Evolutionary conservation across 1,140 invertebrate species (phyloP), one percentile per base, ranked within the genome.

Genomic region (Psilanteris sp.): DNA sequence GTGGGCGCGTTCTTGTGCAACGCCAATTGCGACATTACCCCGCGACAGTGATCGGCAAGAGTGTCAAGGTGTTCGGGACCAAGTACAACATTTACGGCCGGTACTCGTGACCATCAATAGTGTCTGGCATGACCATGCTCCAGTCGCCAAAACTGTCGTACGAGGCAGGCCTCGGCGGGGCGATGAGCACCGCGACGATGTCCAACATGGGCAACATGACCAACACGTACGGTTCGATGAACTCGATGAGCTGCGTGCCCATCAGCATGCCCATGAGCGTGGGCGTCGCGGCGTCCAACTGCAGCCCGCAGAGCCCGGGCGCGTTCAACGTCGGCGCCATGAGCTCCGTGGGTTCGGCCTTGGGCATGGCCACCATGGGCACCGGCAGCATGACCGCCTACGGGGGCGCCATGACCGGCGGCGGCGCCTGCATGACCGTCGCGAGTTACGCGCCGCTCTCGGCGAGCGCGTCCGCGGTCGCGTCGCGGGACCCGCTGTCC

Each of bases 211-310:
- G 91, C 57, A 90, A 90, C 39, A 90, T 94, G 89, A 91, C 93
- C 76, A 91, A 93, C 11, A 92, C 92, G 9, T 95, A 94, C 88
- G 86, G 83, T 61, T 90, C 91, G 34, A 95, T 96, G 88, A 95
- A 95, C 86, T 91, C 92, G 32, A 76, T 94, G 92, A 91, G 91
- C 61, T 93, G 93, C 86, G 89, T 91, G 13, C 84, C 90, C 6
- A 93, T 94, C 90, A 91, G 92, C 8, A 90, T 90, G 86, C 90
- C 90, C 62, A 90, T 90, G 86, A 85, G 84, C 8, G 92, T 93
- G 80, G 89, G 90, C 18, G 90, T 91, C 43, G 92, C 92, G 84
- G 91, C 31, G 0, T 14, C 91, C 10, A 91, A 90, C 26, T 92
- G 92, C 62, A 92, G 91, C 5, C 92, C 92, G 2, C 92, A 94